These are phyloP conservation scores for Dendrolimus houi DNA, from an alignment of 2,888 invertebrate species.

Conservation along the genomic window DNA sequence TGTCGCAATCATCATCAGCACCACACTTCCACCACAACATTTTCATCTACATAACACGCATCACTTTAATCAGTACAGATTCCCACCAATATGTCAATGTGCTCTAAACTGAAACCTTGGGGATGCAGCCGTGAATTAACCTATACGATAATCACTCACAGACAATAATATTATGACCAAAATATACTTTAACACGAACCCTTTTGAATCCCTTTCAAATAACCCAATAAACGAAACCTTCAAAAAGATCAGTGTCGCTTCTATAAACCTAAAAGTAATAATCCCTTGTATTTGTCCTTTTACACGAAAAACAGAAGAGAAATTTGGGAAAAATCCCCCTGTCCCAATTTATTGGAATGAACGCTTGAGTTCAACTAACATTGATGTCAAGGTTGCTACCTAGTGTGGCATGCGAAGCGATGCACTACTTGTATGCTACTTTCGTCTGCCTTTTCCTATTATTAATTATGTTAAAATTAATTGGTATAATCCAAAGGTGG, in stretches of 20 bases:
- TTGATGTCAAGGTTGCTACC: constrained; percentile 1
- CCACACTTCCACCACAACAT: too few species aligned
- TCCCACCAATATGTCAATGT: too few species aligned
- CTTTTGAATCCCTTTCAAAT: neutral
- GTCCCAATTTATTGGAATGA: constrained; percentile 2
- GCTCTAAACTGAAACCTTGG: too few species aligned
- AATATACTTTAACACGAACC: neutral
- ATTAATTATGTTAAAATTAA: too few species aligned
- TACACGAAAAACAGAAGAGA: neutral
- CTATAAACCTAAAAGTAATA: neutral
- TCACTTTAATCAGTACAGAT: too few species aligned
- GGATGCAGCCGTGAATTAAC: too few species aligned
- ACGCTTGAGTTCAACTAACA: constrained; percentile 2
- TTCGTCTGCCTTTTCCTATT: too few species aligned
- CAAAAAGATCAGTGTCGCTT: neutral
- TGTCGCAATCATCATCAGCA: too few species aligned
- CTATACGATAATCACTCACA: neutral
- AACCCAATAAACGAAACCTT: neutral
- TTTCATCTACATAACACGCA: too few species aligned
- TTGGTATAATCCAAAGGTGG: too few species aligned
- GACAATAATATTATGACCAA: neutral
- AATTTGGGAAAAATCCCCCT: neutral
- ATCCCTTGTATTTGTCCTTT: neutral
- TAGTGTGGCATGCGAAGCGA: neutral
- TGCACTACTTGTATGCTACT: neutral